These are phyloP conservation scores for Ginglymostoma cirratum DNA, from an alignment of 2,113 vertebrate species.

Conservation along the genomic window DNA sequence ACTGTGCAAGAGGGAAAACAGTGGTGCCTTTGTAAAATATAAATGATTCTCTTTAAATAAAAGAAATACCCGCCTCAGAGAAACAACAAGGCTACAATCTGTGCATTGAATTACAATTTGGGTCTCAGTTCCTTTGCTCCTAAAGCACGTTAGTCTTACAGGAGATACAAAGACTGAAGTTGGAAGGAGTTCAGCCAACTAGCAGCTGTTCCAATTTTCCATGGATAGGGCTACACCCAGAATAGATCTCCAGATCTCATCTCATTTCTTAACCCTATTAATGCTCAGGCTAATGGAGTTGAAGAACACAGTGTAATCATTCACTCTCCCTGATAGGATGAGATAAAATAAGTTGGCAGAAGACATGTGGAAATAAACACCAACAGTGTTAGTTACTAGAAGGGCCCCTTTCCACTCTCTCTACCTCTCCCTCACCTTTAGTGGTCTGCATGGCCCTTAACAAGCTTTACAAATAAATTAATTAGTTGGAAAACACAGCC, in stretches of 20 bases:
- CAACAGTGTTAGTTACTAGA: not conserved
- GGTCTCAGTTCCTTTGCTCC: not conserved
- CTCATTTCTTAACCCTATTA: not conserved
- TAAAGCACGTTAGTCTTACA: not conserved
- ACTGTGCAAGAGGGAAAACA: not conserved
- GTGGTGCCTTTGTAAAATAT: not conserved
- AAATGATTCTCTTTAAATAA: not conserved
- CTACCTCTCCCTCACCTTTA: too few relatives aligned
- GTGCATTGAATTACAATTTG: not conserved
- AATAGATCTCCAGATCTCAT: not conserved
- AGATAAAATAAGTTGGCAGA: not conserved
- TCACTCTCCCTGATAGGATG: not conserved
- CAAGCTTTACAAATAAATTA: too few relatives aligned
- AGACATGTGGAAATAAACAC: not conserved
- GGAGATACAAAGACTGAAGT: not conserved
- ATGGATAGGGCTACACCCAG: not conserved
- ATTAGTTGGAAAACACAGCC: too few relatives aligned
- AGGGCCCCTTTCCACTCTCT: too few relatives aligned
- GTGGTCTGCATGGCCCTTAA: too few relatives aligned
- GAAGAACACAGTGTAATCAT: not conserved
- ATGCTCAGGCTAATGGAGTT: not conserved
- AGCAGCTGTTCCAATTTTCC: conserved; percentile 22
- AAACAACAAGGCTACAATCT: not conserved
- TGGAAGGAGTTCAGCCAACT: not conserved
- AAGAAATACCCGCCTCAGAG: not conserved